Evolutionary conservation across 2,888 invertebrate genomes (phyloP), one percentile per base, ranked within the genome.

Genomic region (Exocentrus adspersus): DNA sequence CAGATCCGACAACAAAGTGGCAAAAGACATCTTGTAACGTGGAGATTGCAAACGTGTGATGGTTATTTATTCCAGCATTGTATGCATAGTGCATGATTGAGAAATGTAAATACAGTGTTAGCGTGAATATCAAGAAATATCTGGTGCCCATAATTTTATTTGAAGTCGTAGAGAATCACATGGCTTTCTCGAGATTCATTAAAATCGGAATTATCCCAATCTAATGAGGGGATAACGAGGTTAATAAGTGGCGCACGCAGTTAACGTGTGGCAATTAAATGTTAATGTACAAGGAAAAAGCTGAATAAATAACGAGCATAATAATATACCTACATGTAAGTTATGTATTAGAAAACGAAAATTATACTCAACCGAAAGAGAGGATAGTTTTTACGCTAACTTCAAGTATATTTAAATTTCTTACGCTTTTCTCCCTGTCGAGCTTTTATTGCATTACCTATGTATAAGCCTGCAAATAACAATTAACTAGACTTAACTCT

Each of bases 81-180:
- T 62, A 62, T 62, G 62, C 56, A 62, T 48, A 56, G 45, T 30
- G 58, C 37, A 30, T 56, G 32, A 45, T 45, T 56, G 53, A 41
- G 30, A 53, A 24, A 53, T 53, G 53, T 53, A 53, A 21, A 51
- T 51, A 32, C 51, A 30, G 32, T 17, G 30, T n/a, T 37, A n/a
- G 17, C 32, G 16, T 51, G 51, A 51, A 51, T 51, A 51, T 51
- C 32, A 51, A 51, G 12, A 24, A 24, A 7, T 37, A 37, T n/a
- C 16, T 24, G 20, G 51, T 12, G n/a, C 30, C 32, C n/a, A 32
- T 51, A 19, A 43, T 50, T 51, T 51, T 51, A 16, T 32, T 51
- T 30, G 37, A 51, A 32, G 32, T 51, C 37, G 37, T 14, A 2
- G 6, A 10, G 32, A 32, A 51, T 19, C 14, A 37, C 4, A 37